Conservation (phyloP, 2,113 vertebrate genomes). For the Odocoileus hemionus region DNA sequence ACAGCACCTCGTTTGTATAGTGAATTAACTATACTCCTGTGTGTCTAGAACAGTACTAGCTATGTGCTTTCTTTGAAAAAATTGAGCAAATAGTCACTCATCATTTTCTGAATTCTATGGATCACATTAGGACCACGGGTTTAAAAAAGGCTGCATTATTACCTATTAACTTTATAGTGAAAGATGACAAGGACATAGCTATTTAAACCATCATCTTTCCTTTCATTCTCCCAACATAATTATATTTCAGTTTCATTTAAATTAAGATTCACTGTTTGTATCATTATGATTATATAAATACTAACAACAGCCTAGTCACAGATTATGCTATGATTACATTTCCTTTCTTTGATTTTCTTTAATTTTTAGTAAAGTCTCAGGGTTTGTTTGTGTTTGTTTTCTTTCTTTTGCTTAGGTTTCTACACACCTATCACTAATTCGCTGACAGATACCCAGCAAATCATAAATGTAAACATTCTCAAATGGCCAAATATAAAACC, state of each 20-base stretch:
- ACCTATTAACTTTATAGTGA: neutral
- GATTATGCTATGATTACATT: neutral
- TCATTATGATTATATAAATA: neutral
- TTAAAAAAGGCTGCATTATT: neutral
- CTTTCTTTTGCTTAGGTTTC: neutral
- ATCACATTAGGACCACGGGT: neutral
- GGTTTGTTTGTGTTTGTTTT: neutral
- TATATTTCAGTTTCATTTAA: neutral
- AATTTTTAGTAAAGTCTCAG: neutral
- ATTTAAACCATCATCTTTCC: neutral
- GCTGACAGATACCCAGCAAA: neutral
- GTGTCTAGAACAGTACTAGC: neutral
- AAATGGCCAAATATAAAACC: neutral
- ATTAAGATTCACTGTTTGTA: neutral
- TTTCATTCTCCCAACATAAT: neutral
- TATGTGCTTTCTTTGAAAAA: neutral
- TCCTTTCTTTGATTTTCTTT: constrained; percentile 1
- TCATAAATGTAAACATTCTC: neutral
- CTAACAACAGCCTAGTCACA: neutral
- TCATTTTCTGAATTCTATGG: neutral
- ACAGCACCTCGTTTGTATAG: neutral
- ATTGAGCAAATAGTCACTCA: neutral
- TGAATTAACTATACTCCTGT: neutral
- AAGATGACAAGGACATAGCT: neutral
- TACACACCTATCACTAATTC: neutral